Conservation (phyloP, 2,797 vertebrate species). For the Sparidentex hasta region DNA sequence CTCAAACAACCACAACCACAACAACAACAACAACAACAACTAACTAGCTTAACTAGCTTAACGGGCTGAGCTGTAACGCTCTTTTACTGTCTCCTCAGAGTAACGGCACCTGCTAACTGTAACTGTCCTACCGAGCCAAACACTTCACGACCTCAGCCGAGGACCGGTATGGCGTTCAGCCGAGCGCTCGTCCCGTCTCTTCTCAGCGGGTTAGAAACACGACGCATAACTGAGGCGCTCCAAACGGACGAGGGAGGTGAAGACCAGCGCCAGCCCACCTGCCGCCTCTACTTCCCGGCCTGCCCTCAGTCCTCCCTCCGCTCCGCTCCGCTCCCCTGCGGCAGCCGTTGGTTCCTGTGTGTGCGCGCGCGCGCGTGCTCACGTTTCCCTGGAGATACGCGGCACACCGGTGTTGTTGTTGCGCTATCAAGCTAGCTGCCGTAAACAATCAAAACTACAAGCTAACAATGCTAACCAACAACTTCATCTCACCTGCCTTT, state of each 20-base stretch:
- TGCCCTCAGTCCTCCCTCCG: neutral
- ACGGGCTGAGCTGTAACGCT: neutral
- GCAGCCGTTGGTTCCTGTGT: neutral
- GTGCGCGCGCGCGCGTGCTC: slow-evolving; percentile 11
- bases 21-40: too few relatives aligned
- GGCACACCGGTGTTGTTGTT: neutral
- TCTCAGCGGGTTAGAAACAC: slow-evolving; percentile 17
- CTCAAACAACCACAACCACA: too few relatives aligned
- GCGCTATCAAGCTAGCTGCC: slow-evolving; percentile 21
- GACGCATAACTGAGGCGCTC: neutral
- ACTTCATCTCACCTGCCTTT: too few relatives aligned
- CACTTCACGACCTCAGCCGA: neutral
- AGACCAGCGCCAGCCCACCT: slow-evolving; percentile 35
- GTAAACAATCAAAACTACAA: neutral
- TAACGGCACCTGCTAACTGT: neutral
- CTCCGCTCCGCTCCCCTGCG: slow-evolving; percentile 6
- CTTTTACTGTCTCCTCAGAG: neutral
- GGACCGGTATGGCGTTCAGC: slow-evolving; percentile 14
- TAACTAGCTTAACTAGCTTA: neutral
- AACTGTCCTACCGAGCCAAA: neutral
- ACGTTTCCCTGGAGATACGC: slow-evolving; percentile 64
- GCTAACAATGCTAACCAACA: neutral
- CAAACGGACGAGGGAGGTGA: neutral
- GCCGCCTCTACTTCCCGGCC: slow-evolving; percentile 14
- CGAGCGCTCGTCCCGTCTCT: slow-evolving; percentile 20